A percentile compares a stretch with the other conserved stretches of the same genome.
Evolutionary conservation across 1,140 invertebrate species (phyloP).

Genomic region (Euwallacea similis): DNA sequence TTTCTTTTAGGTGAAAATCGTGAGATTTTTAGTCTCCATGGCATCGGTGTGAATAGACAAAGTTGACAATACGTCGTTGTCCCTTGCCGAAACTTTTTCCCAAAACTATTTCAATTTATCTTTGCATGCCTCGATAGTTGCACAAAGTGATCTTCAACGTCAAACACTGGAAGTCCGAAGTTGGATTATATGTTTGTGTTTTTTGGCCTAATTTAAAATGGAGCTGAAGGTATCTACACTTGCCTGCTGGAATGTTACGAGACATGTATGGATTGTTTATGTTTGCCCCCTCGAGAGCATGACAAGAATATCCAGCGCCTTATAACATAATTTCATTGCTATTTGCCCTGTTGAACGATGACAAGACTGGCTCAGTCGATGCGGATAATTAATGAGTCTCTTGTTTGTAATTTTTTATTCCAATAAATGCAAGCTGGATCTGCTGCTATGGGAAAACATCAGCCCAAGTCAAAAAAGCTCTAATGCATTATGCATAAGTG

Average conservation of each 20-base stretch:
- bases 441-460: conserved; percentile 6
- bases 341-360: no score
- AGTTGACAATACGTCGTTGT: conserved; percentile 20
- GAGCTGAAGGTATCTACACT: background rate
- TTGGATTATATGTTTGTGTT: background rate
- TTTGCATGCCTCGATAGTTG: conserved; percentile 12
- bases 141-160: conserved; percentile 5
- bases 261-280: conserved; percentile 10
- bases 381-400: no score
- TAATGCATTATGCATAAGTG: conserved; percentile 10
- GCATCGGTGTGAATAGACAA: conserved; percentile 18
- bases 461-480: conserved; percentile 3
- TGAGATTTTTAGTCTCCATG: conserved; percentile 14
- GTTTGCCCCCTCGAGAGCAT: conserved; percentile 1
- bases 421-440: no score
- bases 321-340: background rate
- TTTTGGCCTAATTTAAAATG: background rate
- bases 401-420: no score
- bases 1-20: conserved; percentile 15
- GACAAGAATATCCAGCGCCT: background rate
- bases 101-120: conserved; percentile 24
- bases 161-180: background rate
- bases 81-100: conserved; percentile 11
- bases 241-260: conserved; percentile 1
- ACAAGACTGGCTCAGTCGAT: no score